A percentile compares a stretch with the other conserved stretches of the same genome.
Conservation (phyloP, 2,888 invertebrate species). For the Heliconius hortense region DNA sequence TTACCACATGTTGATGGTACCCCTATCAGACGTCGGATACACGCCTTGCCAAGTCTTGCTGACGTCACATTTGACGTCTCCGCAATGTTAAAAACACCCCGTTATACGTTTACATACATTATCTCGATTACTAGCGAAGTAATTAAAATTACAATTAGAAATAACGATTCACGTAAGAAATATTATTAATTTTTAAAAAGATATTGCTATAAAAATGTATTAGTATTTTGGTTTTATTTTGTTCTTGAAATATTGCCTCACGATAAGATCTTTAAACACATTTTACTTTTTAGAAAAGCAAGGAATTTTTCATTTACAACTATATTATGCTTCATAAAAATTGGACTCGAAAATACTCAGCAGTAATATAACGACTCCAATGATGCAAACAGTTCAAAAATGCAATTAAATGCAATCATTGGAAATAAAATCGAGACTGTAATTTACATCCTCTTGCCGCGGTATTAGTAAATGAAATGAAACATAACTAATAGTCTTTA, state of each 20-base stretch:
- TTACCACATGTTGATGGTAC: slow-evolving; percentile 55
- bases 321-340: neutral
- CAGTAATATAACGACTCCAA: neutral
- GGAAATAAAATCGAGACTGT: slow-evolving; percentile 6
- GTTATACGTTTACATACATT: slow-evolving; percentile 38
- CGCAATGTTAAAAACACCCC: slow-evolving; percentile 50
- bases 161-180: neutral
- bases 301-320: neutral
- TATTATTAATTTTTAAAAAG: neutral
- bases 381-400: slow-evolving; percentile 1
- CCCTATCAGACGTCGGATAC: slow-evolving; percentile 75
- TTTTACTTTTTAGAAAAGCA: neutral
- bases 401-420: neutral
- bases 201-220: too few relatives aligned
- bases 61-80: slow-evolving; percentile 66
- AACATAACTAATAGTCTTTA: slow-evolving; percentile 19
- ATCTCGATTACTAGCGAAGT: slow-evolving; percentile 41
- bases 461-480: slow-evolving; percentile 24
- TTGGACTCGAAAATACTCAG: neutral
- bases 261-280: neutral
- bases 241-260: too few relatives aligned
- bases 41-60: slow-evolving; percentile 64
- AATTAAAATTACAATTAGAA: slow-evolving; percentile 24
- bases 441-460: slow-evolving; percentile 12
- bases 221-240: too few relatives aligned